phyloP scores from a whole-genome alignment of 92 coral and sea anemone genomes.

The Parazoanthus darwini region DNA sequence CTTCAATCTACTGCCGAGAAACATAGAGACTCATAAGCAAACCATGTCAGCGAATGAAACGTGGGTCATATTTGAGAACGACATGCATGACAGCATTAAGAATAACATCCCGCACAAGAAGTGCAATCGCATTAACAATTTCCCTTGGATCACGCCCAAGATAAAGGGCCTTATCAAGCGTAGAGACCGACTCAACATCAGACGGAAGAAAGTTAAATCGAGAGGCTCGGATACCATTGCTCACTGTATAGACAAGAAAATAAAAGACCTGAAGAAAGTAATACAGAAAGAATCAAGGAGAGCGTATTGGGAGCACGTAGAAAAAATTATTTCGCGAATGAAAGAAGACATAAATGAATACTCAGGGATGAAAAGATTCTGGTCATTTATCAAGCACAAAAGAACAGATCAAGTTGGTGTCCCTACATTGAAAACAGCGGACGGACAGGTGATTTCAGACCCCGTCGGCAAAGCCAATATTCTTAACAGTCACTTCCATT shows the following conservation, averaged over 20 bases:
- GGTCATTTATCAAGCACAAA: not conserved
- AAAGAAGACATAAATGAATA: constrained; percentile 39
- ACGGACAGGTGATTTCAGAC: not conserved
- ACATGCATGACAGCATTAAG: too few species aligned
- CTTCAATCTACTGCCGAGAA: not conserved
- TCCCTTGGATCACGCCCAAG: constrained; percentile 45
- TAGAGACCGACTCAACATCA: constrained; percentile 41
- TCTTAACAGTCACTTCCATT: not conserved
- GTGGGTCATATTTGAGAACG: too few species aligned
- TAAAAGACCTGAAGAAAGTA: constrained; percentile 24
- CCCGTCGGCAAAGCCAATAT: not conserved
- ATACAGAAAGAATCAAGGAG: constrained; percentile 34
- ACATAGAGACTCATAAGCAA: constrained; percentile 29
- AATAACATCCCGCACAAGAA: not conserved
- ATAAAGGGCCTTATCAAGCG: constrained; percentile 35
- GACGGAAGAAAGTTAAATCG: constrained; percentile 31
- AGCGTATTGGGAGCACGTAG: constrained; percentile 1
- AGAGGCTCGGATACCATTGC: not conserved
- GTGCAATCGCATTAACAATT: constrained; percentile 10
- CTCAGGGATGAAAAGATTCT: constrained; percentile 46
- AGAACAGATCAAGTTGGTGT: constrained; percentile 21
- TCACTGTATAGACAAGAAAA: constrained; percentile 18
- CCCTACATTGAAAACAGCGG: not conserved
- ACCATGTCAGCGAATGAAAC: constrained; percentile 45
- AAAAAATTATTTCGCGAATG: constrained; percentile 48